Evolutionary conservation across 1,140 invertebrate genomes (phyloP), one percentile per base, ranked within the genome.

Genomic region (Himalopsyche phryganea): DNA sequence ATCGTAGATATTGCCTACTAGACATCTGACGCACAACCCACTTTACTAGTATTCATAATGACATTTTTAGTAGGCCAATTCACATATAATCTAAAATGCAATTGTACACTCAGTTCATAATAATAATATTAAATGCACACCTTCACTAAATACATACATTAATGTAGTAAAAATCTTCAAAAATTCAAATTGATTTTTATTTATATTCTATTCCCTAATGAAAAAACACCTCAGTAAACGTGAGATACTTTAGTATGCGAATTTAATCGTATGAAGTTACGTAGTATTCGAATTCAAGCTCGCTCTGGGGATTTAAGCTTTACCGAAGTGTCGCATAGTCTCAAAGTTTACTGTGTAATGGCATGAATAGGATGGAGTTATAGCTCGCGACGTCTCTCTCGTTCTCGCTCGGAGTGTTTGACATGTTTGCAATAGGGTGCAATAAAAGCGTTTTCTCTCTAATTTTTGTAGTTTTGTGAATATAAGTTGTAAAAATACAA

Each of bases 401-500:
- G 50, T 58, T 60, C 51, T 56, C 61, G 52, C 54, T 55, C 56
- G 45, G 42, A 48, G 46, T 60, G 35, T 48, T 50, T 52, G 50
- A 60, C 51, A 49, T 45, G 47, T 58, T 58, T 60, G 57, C 57
- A 50, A 64, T 56, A 64, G 62, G 62, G 62, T 64, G 62, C 62
- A 64, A 60, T 49, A 60, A 23, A 64, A 64, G 62, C 62, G 50
- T 56, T 64, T 63, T 60, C 44, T 58, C 52, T 58, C 62, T 64
- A 64, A 64, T 48, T 53, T 51, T 63, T 60, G 55, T 52, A 60
- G 45, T 58, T 60, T 58, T 42, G 62, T 64, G 62, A 60, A 58
- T 64, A 63, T 48, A 60, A 64, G 55, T 57, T 64, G 62, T 64
- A 64, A 64, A 64, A 64, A 64, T 64, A 64, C 62, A 64, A 64